A percentile compares a stretch with the other conserved stretches of the same genome.
These are phyloP conservation scores for Channa maculata DNA, from an alignment of 2,113 vertebrate genomes.

Conservation along the genomic window DNA sequence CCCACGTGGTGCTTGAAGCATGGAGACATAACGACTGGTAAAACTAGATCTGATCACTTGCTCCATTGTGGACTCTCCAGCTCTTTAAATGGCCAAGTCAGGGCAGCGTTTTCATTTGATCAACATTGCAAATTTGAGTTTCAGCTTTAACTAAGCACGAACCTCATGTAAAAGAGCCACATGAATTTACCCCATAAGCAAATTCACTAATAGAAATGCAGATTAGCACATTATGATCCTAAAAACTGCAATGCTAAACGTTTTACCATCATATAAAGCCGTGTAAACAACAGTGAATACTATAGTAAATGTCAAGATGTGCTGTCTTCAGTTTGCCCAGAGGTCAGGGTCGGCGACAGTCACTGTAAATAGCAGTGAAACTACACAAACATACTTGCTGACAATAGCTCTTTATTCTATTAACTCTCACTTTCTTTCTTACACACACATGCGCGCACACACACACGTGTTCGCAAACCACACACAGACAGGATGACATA, in stretches of 20 bases:
- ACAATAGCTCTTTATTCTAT: conserved; percentile 52
- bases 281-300: not conserved
- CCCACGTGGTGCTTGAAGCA: too few relatives aligned
- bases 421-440: conserved; percentile 14
- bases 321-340: not conserved
- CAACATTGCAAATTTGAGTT: not conserved
- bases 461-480: not conserved
- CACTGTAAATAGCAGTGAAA: conserved; percentile 17
- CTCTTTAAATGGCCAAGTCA: not conserved
- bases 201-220: not conserved
- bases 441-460: conserved; percentile 21
- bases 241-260: not conserved
- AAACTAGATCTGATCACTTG: not conserved
- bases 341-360: conserved; percentile 1
- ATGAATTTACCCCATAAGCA: not conserved
- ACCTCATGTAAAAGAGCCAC: too few relatives aligned
- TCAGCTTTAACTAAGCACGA: not conserved
- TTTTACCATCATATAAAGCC: not conserved
- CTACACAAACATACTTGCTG: conserved; percentile 40
- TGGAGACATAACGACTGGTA: too few relatives aligned
- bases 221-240: not conserved
- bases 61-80: not conserved
- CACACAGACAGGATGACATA: conserved; percentile 3
- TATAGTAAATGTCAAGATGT: not conserved
- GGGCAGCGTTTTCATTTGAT: not conserved